A percentile compares a stretch with the other conserved stretches of the same genome.
These are phyloP conservation scores for Squalus acanthias DNA, from an alignment of 2,797 vertebrate genomes.

Conservation along the genomic window DNA sequence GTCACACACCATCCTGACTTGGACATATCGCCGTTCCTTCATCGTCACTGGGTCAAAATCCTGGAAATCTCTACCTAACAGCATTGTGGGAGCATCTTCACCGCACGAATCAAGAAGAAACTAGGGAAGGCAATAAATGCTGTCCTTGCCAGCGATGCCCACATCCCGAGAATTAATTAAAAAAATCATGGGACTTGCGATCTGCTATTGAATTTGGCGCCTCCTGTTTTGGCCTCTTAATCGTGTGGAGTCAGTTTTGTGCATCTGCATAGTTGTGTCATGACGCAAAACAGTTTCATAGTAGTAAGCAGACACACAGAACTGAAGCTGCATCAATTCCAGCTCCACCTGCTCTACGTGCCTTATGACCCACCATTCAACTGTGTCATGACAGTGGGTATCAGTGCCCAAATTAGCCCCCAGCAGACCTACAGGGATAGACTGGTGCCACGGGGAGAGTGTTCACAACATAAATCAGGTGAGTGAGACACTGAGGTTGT, in stretches of 20 bases:
- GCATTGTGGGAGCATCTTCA: not conserved
- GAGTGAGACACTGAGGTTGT: not conserved
- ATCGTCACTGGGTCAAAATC: not conserved
- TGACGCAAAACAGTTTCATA: not conserved
- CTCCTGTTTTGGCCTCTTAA: not conserved
- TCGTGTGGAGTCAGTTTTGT: not conserved
- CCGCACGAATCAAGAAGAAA: not conserved
- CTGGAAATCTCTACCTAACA: not conserved
- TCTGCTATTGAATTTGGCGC: not conserved
- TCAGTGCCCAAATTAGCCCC: not conserved
- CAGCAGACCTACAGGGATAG: not conserved
- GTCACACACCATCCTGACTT: not conserved
- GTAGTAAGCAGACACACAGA: not conserved
- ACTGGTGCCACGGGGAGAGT: not conserved
- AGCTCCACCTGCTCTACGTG: not conserved
- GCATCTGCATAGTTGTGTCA: not conserved
- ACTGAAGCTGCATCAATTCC: not conserved
- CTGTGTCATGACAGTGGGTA: not conserved
- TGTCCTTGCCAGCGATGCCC: not conserved
- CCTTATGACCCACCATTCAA: not conserved
- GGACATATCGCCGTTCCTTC: not conserved
- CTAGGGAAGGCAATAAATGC: not conserved
- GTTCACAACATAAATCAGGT: not conserved
- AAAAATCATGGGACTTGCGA: not conserved
- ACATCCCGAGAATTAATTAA: not conserved